phyloP scores from a whole-genome alignment of 92 coral and sea anemone species.

The Porites divaricata region DNA sequence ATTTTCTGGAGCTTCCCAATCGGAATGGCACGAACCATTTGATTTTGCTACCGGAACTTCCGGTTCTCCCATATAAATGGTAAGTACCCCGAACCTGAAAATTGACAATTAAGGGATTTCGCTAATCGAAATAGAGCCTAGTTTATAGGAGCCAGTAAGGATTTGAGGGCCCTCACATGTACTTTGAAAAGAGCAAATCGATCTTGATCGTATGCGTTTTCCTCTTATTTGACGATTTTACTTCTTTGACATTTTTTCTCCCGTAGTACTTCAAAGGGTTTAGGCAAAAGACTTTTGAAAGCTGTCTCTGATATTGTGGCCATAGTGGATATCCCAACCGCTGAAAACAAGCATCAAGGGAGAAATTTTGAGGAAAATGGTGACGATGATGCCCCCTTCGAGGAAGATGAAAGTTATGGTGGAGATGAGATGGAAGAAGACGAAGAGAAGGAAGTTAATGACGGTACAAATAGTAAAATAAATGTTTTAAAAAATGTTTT shows the following conservation, averaged over 20 bases:
- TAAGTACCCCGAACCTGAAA: too few species aligned
- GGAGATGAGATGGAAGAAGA: conserved; percentile 2
- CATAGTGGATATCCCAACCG: not conserved
- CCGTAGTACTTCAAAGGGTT: not conserved
- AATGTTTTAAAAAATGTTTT: too few species aligned
- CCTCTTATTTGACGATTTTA: not conserved
- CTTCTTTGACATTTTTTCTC: not conserved
- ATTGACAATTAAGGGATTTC: too few species aligned
- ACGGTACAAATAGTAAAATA: not conserved
- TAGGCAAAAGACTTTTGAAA: not conserved
- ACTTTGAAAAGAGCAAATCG: too few species aligned
- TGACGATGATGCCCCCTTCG: not conserved
- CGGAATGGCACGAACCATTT: too few species aligned
- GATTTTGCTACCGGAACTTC: too few species aligned
- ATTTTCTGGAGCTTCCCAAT: too few species aligned
- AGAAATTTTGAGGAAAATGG: not conserved
- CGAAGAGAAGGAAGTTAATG: not conserved
- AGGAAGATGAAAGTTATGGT: not conserved
- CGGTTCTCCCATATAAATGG: too few species aligned
- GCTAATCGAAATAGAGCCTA: too few species aligned
- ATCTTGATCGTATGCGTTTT: not conserved
- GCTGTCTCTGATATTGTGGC: not conserved
- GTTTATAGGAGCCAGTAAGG: too few species aligned
- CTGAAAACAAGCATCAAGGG: not conserved
- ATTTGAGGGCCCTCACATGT: too few species aligned